Percentiles rank a stretch among this genome's conserved stretches.
Conservation (phyloP, 2,888 invertebrate species). For the Hydropsyche betteni region DNA sequence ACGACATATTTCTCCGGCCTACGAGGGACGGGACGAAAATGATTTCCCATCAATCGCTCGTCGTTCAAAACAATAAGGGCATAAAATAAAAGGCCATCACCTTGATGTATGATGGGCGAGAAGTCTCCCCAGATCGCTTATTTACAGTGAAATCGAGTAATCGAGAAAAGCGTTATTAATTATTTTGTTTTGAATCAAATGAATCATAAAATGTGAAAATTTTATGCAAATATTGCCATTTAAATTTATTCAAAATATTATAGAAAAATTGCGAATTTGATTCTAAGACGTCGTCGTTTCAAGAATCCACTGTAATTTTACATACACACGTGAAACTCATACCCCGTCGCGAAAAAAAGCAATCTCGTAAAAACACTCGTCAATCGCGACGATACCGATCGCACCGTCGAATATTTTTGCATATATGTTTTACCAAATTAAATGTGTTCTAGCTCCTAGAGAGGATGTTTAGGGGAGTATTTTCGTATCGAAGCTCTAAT, state of each 20-base stretch:
- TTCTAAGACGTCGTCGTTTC: not conserved
- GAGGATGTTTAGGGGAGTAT: too few species aligned
- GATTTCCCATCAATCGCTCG: slow-evolving; percentile 27
- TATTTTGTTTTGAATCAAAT: too few species aligned
- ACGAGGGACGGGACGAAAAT: slow-evolving; percentile 7
- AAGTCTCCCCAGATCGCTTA: not conserved
- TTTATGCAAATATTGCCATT: too few species aligned
- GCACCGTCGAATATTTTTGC: too few species aligned
- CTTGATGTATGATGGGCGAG: slow-evolving; percentile 3
- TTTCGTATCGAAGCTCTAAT: too few species aligned
- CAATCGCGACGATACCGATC: not conserved
- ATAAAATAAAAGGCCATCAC: slow-evolving; percentile 26
- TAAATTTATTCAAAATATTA: too few species aligned
- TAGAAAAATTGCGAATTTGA: too few species aligned
- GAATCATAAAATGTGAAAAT: too few species aligned
- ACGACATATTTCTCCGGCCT: slow-evolving; percentile 31
- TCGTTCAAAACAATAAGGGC: slow-evolving; percentile 29
- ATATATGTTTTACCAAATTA: too few species aligned
- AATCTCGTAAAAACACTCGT: slow-evolving; percentile 23
- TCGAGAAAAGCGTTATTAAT: too few species aligned
- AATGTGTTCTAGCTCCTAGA: too few species aligned
- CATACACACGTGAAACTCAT: not conserved
- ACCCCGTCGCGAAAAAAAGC: not conserved
- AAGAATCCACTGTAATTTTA: not conserved
- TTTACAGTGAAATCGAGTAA: too few species aligned